Evolutionary conservation across 2,113 vertebrate species (phyloP), one percentile per base, ranked within the genome.

Genomic region (Pogona vitticeps): DNA sequence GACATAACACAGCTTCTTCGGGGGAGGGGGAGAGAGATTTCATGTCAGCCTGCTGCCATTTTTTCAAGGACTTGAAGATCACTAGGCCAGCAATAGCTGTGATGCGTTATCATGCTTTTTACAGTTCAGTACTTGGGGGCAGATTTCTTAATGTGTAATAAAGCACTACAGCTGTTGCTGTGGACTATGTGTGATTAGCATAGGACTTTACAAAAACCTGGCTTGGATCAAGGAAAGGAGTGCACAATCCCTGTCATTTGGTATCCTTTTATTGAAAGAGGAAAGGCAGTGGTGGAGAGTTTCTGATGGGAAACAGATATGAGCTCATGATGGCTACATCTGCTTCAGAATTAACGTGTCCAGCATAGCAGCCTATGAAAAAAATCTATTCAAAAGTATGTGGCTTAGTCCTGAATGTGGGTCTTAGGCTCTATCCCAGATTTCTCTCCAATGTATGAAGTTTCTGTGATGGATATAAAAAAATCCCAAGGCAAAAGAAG

Each of bases 1-100:
- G 67, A 31, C 26, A 92, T 85, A 92, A 87, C 86, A 82, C 65
- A 89, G 65, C 90, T 91, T 85, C 88, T 81, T 92, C 86, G 88
- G 88, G 65, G 82, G 46, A n/a, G n/a, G 46, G 46, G 46, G 88
- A 88, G 28, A 36, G 20, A 59, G 82, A 90, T 89, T 91, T 91
- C 86, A 83, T 93, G 78, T 84, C 90, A 86, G 91, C 86, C 89
- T 88, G 80, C 28, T 89, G 90, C 89, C 85, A 73, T 75, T 78
- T 63, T 84, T 59, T 78, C 33, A 82, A 93, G 88, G 87, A 91
- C 93, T 91, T 93, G 20, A 82, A 77, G 88, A 91, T 80, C 87
- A 93, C 89, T 75, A 83, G 91, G 83, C 80, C 89, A 93, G 28
- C 40, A 82, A 81, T 46, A 33, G 26, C 26, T 14, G n/a, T 56